Evolutionary conservation across 2,797 vertebrate species (phyloP).

Genomic region (Gadopsis bispinosus): DNA sequence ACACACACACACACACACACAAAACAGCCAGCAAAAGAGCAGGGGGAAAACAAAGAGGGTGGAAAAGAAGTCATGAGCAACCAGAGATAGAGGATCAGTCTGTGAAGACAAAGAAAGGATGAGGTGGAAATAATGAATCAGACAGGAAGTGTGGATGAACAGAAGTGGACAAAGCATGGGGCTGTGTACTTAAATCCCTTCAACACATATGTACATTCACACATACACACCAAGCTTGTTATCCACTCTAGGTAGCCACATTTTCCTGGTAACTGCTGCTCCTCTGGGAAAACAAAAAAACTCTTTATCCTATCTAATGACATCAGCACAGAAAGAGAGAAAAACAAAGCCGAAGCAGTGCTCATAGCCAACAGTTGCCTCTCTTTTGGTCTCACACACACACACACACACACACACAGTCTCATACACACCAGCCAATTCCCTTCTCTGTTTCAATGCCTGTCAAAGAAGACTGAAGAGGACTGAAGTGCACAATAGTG

Average conservation of each 20-base stretch:
- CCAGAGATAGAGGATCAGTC: constrained; percentile 57
- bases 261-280: constrained; percentile 61
- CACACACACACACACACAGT: constrained; percentile 34
- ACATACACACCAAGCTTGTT: constrained; percentile 37
- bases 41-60: constrained; percentile 57
- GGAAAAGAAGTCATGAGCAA: constrained; percentile 69
- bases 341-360: constrained; percentile 71
- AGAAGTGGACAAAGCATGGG: constrained; percentile 44
- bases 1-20: constrained; percentile 45
- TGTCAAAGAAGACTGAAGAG: constrained; percentile 67
- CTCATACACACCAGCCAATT: constrained; percentile 64
- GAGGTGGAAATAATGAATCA: constrained; percentile 67
- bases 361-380: constrained; percentile 74
- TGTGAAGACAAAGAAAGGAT: constrained; percentile 66
- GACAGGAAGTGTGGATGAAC: constrained; percentile 63
- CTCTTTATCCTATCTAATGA: constrained; percentile 77
- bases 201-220: constrained; percentile 30
- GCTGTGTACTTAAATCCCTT: constrained; percentile 48
- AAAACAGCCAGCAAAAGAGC: constrained; percentile 51
- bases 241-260: constrained; percentile 61
- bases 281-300: constrained; percentile 68
- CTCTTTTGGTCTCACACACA: constrained; percentile 45
- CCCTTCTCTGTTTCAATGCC: constrained; percentile 68
- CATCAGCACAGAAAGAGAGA: constrained; percentile 67
- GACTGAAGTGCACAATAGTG: constrained; percentile 62